A percentile compares a stretch with the other conserved stretches of the same genome.
Conservation (phyloP, 2,113 vertebrate genomes). For the Saguinus midas region DNA sequence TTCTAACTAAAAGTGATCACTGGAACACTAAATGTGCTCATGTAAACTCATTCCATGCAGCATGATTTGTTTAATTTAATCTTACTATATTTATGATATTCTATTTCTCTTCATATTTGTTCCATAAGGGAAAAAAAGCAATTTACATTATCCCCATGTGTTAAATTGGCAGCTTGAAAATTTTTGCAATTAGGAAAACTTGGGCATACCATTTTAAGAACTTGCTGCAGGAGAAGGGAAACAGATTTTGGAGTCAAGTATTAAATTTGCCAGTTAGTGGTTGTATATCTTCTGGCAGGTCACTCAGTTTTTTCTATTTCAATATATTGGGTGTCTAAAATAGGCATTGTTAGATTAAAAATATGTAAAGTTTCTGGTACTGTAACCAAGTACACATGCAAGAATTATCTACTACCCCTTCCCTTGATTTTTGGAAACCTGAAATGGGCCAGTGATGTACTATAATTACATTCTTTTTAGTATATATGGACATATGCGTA, state of each 20-base stretch:
- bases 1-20: background rate
- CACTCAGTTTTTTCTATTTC: background rate
- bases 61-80: background rate
- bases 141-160: background rate
- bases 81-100: background rate
- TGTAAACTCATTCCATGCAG: background rate
- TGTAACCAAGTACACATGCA: background rate
- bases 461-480: background rate
- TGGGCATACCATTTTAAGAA: constrained; percentile 23
- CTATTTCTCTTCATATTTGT: background rate
- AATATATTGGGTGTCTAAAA: background rate
- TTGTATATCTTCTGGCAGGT: background rate
- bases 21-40: background rate
- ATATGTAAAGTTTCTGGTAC: background rate
- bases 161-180: background rate
- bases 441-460: background rate
- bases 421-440: background rate
- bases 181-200: background rate
- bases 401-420: background rate
- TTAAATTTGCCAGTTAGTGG: background rate
- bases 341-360: background rate
- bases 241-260: background rate
- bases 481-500: background rate
- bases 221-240: background rate
- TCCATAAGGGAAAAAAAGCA: background rate